phyloP scores from a whole-genome alignment of 53 echinoderm and acorn worm species.

The Temnopleurus reevesii region DNA sequence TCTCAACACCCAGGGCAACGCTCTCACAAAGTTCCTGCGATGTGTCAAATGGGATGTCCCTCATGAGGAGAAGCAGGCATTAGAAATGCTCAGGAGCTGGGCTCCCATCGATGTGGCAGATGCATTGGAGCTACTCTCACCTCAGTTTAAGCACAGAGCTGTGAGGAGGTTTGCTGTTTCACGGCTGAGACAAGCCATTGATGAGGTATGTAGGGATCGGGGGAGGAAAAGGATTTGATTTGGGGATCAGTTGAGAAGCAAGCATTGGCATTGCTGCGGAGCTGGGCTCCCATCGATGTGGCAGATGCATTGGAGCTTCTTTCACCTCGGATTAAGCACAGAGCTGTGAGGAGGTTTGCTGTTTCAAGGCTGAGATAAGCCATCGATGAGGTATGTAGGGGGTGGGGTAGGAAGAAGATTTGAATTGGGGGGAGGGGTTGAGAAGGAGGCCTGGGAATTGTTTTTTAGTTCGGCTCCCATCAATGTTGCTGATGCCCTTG shows the following conservation, averaged over 20 bases:
- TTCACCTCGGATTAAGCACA: conserved; percentile 90
- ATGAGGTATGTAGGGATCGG: conserved; percentile 73
- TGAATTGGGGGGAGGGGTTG: neutral
- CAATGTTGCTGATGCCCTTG: conserved; percentile 76
- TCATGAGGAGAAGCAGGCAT: conserved; percentile 91
- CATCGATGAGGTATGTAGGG: conserved; percentile 46
- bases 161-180: conserved; percentile 94
- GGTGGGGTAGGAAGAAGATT: neutral
- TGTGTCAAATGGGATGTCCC: conserved; percentile 96
- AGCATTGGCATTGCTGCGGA: conserved; percentile 81
- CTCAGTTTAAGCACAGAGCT: conserved; percentile 88
- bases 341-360: conserved; percentile 91
- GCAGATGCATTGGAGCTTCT: conserved; percentile 96
- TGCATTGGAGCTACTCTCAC: conserved; percentile 96
- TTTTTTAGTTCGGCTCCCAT: no score
- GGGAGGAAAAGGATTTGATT: neutral
- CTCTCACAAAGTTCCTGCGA: conserved; percentile 97
- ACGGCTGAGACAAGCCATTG: conserved; percentile 86
- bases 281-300: conserved; percentile 95
- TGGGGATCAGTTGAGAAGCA: conserved; percentile 64
- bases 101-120: conserved; percentile 95
- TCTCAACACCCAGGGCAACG: conserved; percentile 93
- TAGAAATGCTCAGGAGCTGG: conserved; percentile 88
- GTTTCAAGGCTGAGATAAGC: conserved; percentile 89
- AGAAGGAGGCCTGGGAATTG: no score